Conservation (phyloP, 2,888 invertebrate species). For the Eupelmus urozonus region DNA sequence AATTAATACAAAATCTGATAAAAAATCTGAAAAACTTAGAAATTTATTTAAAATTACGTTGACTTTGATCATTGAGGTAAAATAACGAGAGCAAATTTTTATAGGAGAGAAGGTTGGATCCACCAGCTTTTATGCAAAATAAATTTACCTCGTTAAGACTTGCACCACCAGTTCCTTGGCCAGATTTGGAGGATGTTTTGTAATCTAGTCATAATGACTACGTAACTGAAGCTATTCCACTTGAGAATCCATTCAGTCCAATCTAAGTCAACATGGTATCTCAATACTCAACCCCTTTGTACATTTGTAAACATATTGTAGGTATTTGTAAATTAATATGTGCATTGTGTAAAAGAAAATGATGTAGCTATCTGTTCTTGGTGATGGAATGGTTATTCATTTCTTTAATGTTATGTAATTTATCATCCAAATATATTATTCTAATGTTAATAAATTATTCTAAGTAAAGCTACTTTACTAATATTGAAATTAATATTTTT, state of each 20-base stretch:
- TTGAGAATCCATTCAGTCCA: constrained; percentile 33
- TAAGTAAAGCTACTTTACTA: constrained; percentile 47
- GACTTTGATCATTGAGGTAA: background rate
- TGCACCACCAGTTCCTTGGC: constrained; percentile 72
- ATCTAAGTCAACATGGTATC: constrained; percentile 49
- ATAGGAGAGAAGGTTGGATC: constrained; percentile 71
- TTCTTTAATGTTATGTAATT: constrained; percentile 57
- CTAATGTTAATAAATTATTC: constrained; percentile 53
- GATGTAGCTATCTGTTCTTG: constrained; percentile 40
- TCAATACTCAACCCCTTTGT: constrained; percentile 53
- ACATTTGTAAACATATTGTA: constrained; percentile 58
- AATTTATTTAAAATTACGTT: background rate
- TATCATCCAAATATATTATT: constrained; percentile 53
- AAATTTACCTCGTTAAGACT: constrained; percentile 71
- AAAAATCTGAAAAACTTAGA: background rate
- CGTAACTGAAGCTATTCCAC: constrained; percentile 39
- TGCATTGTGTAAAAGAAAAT: constrained; percentile 37
- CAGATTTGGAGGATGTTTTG: constrained; percentile 75
- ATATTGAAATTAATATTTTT: constrained; percentile 3
- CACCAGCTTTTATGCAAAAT: constrained; percentile 72
- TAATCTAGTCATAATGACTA: constrained; percentile 70
- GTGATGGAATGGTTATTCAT: constrained; percentile 24
- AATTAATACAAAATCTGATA: background rate
- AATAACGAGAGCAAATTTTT: constrained; percentile 47
- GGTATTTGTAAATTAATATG: constrained; percentile 51